Base-by-base conservation (phyloP, 2,113 vertebrate genomes). In the Halichoerus grypus region DNA sequence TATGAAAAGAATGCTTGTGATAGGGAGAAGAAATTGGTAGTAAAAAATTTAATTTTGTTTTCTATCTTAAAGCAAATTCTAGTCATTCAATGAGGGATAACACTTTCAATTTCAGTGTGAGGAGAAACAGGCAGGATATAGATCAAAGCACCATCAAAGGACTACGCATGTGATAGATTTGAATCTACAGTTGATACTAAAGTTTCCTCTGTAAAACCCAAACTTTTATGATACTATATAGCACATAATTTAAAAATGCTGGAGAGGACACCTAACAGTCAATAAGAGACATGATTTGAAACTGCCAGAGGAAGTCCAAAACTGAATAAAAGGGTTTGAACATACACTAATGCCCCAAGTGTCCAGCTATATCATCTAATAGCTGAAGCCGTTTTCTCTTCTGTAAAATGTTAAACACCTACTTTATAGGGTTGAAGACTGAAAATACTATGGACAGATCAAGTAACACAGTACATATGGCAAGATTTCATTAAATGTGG, bases 31-130 rank as follows among this genome's bases (percentile, higher is more conserved):
- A 84, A 92, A 91, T 7, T 74, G 36, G 22, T 84, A 95, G 88
- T 31, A 42, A 88, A 93, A 86, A 57, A 39, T 4, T 1, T 26
- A 91, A 88, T 2, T 65, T 88, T 86, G 57, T 63, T 63, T 92
- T 65, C 77, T 92, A 61, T 24, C 88, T 93, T 72, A 97, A 88
- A 95, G 71, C 72, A 93, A 96, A 61, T 63, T 82, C 22, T 63
- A 71, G 59, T 83, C 53, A 88, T 46, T 88, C 28, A 63, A 82
- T 46, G 53, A 84, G 6, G 4, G 26, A 76, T 28, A 71, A 55
- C 7, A 61, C 24, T 96, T 97, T 61, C 33, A 71, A 51, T 79
- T 94, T 92, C 36, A 61, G 61, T 83, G 16, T 87, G 21, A 86
- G 15, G 59, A 74, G 49, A 22, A 84, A 36, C 12, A 92, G 72